phyloP scores from a whole-genome alignment of 1,140 invertebrate species.

The Drosophila bipectinata region DNA sequence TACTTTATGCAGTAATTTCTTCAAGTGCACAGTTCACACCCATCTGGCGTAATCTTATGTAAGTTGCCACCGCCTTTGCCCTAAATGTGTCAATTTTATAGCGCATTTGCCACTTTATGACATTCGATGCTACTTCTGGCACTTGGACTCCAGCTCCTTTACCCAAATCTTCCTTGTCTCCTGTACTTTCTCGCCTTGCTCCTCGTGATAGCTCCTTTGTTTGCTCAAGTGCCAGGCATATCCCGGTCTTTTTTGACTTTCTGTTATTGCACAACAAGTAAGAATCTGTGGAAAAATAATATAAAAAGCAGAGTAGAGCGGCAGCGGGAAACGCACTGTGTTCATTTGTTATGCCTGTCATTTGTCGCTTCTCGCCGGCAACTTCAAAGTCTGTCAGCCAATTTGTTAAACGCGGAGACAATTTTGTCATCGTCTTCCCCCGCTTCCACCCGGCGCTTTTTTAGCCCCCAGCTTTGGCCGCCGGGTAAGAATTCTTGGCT shows the following conservation, averaged over 20 bases:
- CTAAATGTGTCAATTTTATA: slow-evolving; percentile 75
- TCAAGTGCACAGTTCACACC: slow-evolving; percentile 48
- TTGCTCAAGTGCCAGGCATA: slow-evolving; percentile 71
- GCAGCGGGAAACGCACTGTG: slow-evolving; percentile 58
- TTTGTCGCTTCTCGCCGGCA: slow-evolving; percentile 71
- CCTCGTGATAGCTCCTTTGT: slow-evolving; percentile 52
- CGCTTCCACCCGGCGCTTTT: neutral
- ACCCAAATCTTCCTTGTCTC: neutral
- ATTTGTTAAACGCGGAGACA: slow-evolving; percentile 80
- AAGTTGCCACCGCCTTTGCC: slow-evolving; percentile 41
- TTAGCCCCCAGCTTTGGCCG: slow-evolving; percentile 15
- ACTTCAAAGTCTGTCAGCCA: slow-evolving; percentile 78
- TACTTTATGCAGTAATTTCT: slow-evolving; percentile 3
- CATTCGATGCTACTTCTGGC: slow-evolving; percentile 46
- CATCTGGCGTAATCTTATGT: slow-evolving; percentile 56
- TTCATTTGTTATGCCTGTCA: slow-evolving; percentile 83
- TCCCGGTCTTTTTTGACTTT: slow-evolving; percentile 23
- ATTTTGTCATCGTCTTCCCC: slow-evolving; percentile 55
- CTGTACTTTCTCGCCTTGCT: slow-evolving; percentile 9
- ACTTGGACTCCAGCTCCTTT: slow-evolving; percentile 2
- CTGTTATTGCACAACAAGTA: slow-evolving; percentile 28
- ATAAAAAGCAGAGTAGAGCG: slow-evolving; percentile 17
- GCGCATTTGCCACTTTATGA: slow-evolving; percentile 72
- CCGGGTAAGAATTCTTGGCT: slow-evolving; percentile 48
- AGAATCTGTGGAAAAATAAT: slow-evolving; percentile 28